phyloP scores from a whole-genome alignment of 1,140 invertebrate genomes.

The Oscheius sp. region DNA sequence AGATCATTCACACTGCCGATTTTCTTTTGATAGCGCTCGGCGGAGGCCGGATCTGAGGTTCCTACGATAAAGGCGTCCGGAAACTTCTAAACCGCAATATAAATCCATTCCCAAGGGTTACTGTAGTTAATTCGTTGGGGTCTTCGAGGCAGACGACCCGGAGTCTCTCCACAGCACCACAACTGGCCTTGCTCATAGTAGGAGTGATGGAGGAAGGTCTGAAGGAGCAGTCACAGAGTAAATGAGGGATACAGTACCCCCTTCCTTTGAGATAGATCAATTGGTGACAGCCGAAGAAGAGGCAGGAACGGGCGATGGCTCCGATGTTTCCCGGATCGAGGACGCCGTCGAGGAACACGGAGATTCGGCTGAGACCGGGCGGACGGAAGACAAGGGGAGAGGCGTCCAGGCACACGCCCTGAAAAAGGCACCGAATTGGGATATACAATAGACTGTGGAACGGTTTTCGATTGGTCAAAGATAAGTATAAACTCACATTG shows the following conservation, averaged over 20 bases:
- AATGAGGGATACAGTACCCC: conserved; percentile 11
- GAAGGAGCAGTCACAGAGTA: neutral
- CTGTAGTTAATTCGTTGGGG: neutral
- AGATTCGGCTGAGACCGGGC: neutral
- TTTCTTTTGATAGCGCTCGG: neutral
- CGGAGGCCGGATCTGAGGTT: conserved; percentile 19
- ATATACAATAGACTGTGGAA: no score
- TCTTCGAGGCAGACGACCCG: conserved; percentile 3
- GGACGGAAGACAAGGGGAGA: neutral
- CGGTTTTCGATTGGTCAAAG: neutral
- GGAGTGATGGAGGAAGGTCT: conserved; percentile 19
- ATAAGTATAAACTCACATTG: conserved; percentile 5
- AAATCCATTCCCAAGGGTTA: neutral
- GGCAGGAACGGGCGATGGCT: conserved; percentile 17
- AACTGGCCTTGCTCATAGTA: conserved; percentile 14
- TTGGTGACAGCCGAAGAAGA: conserved; percentile 18
- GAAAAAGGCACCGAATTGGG: no score
- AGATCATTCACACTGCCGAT: neutral
- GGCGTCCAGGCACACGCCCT: conserved; percentile 20
- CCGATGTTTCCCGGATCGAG: conserved; percentile 29
- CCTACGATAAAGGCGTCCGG: neutral
- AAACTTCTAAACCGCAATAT: neutral
- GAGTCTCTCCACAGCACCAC: conserved; percentile 23
- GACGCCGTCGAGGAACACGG: conserved; percentile 6
- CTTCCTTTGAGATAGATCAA: conserved; percentile 7